Evolutionary conservation across 1,140 invertebrate genomes (phyloP), one percentile per base, ranked within the genome.

Genomic region (Patella vulgata): DNA sequence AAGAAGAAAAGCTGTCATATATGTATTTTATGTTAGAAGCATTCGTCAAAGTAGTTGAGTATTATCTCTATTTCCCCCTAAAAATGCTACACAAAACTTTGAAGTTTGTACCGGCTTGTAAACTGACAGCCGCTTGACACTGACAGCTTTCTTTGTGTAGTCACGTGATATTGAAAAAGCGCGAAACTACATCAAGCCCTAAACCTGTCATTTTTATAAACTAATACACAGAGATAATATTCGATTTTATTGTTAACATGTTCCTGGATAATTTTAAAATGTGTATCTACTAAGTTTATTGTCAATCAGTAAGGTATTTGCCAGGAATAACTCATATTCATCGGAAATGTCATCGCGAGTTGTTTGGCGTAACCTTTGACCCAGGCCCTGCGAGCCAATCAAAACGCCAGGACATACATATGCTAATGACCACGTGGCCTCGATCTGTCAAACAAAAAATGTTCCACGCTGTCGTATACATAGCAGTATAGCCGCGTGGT

Each of bases 371-470:
- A 27, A 54, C 52, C 52, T 54, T 54, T 54, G 52, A 36, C 30
- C 52, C 33, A 8, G 14, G 12, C 17, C 11, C 19, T n/a, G 23
- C 40, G 52, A 14, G 40, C 52, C 52, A 54, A 54, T 54, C 52
- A 54, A 36, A 19, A 27, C 3, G 8, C 17, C 12, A 21, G 47
- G 11, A 23, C 25, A 50, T 50, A 23, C 17, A 33, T 14, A 54
- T 54, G 52, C 21, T 54, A 54, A 54, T 54, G 33, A 54, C 31
- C 52, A 54, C 52, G 52, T 54, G 52, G 52, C 27, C 31, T 54
- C 17, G 31, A 54, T 36, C 52, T 54, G 52, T 54, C 52, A 54
- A 54, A 54, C 52, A 54, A 54, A 36, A 30, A 30, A 40, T 54
- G 11, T 36, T 33, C 31, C 25, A 54, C 33, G 17, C 30, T 27